phyloP scores from a whole-genome alignment of 2,113 vertebrate species.

The Mola mola region DNA sequence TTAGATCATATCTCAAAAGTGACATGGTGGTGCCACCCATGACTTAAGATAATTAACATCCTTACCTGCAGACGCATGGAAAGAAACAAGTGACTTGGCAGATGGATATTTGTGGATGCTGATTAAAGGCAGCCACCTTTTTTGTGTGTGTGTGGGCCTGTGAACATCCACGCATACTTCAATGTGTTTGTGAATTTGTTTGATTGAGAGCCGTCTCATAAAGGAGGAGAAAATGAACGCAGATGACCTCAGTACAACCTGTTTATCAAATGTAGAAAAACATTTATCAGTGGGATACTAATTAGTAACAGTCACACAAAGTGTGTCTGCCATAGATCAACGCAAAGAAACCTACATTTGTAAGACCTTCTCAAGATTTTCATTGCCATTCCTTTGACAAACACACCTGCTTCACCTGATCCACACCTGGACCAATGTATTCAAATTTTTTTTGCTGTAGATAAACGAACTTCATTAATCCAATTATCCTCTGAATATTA shows the following conservation, averaged over 20 bases:
- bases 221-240: conserved; percentile 12
- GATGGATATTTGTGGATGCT: conserved; percentile 20
- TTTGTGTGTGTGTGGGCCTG: background rate
- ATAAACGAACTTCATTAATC: too few relatives aligned
- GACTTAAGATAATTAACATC: conserved; percentile 68
- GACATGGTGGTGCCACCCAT: conserved; percentile 62
- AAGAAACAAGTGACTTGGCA: conserved; percentile 26
- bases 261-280: conserved; percentile 14
- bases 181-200: conserved; percentile 8
- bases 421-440: too few relatives aligned
- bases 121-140: conserved; percentile 1
- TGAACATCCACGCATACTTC: background rate
- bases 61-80: conserved; percentile 38
- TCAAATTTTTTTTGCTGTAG: too few relatives aligned
- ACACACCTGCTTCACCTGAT: too few relatives aligned
- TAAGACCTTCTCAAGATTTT: too few relatives aligned
- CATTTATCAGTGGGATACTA: background rate
- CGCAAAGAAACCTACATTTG: too few relatives aligned
- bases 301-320: background rate
- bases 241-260: conserved; percentile 14
- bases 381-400: too few relatives aligned
- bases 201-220: conserved; percentile 31
- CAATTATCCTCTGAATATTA: too few relatives aligned
- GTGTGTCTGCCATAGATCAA: too few relatives aligned
- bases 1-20: conserved; percentile 72